Evolutionary conservation across 2,888 invertebrate genomes (phyloP).

Genomic region (Hyles lineata): DNA sequence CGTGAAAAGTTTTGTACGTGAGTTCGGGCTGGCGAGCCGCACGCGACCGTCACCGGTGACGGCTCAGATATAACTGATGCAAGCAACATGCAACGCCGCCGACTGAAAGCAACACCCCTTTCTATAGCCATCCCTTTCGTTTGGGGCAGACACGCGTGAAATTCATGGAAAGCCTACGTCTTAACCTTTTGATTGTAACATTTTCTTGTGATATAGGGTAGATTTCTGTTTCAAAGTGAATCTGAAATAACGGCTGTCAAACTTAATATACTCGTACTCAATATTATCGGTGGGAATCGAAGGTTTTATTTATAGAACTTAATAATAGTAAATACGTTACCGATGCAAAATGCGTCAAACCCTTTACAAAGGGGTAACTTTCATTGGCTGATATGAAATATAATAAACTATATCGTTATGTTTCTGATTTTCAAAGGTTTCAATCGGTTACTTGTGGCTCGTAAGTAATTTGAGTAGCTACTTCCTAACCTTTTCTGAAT

Average conservation of each 20-base stretch:
- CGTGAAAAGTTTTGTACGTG: constrained; percentile 78
- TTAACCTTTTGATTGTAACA: constrained; percentile 63
- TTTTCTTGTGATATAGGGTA: constrained; percentile 42
- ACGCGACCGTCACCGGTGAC: constrained; percentile 58
- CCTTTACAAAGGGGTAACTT: not conserved
- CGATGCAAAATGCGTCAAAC: not conserved
- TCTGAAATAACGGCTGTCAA: not conserved
- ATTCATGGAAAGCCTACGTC: constrained; percentile 61
- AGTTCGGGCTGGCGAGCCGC: constrained; percentile 41
- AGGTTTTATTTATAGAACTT: not conserved
- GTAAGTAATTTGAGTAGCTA: constrained; percentile 51
- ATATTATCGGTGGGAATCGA: no score
- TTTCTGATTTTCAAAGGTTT: constrained; percentile 50
- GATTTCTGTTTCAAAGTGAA: not conserved
- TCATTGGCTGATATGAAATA: constrained; percentile 10
- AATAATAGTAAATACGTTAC: not conserved
- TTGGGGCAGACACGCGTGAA: constrained; percentile 51
- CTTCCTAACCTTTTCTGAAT: constrained; percentile 49
- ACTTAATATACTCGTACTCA: not conserved
- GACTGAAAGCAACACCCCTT: constrained; percentile 67
- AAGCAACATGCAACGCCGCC: constrained; percentile 61
- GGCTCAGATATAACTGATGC: constrained; percentile 68
- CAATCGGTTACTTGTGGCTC: constrained; percentile 42
- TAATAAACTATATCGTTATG: constrained; percentile 3
- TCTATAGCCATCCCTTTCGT: constrained; percentile 67